phyloP scores from a whole-genome alignment of 2,797 vertebrate species.

The Enteromius anoplus region DNA sequence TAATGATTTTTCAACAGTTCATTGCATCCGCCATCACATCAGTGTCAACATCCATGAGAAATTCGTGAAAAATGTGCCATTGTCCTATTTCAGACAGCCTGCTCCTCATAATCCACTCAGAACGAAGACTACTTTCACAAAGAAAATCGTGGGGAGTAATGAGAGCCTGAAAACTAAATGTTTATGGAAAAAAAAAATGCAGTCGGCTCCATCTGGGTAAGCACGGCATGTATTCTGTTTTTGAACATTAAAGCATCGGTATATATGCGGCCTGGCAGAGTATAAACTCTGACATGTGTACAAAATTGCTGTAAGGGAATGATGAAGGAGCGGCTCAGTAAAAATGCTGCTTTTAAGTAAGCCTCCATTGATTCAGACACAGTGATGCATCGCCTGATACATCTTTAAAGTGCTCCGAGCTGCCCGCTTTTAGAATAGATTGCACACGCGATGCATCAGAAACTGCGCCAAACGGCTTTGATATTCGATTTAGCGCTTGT shows the following conservation, averaged over 20 bases:
- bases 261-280: not conserved
- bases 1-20: conserved; percentile 49
- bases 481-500: not conserved
- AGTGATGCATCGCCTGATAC: not conserved
- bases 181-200: conserved; percentile 25
- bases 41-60: conserved; percentile 23
- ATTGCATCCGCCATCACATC: conserved; percentile 37
- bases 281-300: not conserved
- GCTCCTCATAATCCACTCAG: conserved; percentile 31
- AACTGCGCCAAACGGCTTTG: not conserved
- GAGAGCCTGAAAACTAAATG: conserved; percentile 42
- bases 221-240: conserved; percentile 14
- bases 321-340: conserved; percentile 9
- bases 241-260: conserved; percentile 20
- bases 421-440: not conserved
- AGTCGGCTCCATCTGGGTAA: not conserved
- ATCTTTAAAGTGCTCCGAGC: conserved; percentile 10
- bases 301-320: not conserved
- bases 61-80: conserved; percentile 38
- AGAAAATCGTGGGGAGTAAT: conserved; percentile 38
- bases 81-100: conserved; percentile 39
- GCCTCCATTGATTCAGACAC: conserved; percentile 2
- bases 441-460: not conserved
- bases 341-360: conserved; percentile 26
- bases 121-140: conserved; percentile 16